phyloP scores from a whole-genome alignment of 1,140 invertebrate species.

The Streblospio benedicti region DNA sequence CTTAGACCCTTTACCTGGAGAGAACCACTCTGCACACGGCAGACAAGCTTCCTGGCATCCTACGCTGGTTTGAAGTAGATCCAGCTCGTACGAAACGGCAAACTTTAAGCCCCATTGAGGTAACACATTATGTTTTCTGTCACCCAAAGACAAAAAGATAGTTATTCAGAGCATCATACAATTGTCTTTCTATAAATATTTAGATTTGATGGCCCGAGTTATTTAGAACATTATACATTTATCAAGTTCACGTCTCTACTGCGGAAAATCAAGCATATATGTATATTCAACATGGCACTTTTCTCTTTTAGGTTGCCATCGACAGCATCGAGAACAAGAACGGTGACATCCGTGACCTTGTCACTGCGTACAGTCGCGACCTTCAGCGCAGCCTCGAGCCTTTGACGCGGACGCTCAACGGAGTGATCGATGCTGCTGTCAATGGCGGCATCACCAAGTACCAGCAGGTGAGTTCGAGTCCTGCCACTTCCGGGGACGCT shows the following conservation, averaged over 20 bases:
- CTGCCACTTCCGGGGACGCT: neutral
- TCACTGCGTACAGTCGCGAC: conserved; percentile 16
- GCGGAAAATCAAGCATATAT: too few species aligned
- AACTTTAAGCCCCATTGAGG: too few species aligned
- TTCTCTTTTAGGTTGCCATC: conserved; percentile 35
- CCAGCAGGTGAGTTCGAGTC: conserved; percentile 28
- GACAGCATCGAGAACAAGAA: conserved; percentile 30
- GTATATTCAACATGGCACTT: too few species aligned
- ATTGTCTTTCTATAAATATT: neutral
- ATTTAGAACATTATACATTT: too few species aligned
- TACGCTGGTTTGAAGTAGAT: conserved; percentile 39
- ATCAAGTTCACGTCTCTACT: too few species aligned
- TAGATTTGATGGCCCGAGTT: too few species aligned
- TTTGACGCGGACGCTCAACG: conserved; percentile 73
- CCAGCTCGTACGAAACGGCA: too few species aligned
- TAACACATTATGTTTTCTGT: too few species aligned
- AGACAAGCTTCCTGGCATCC: conserved; percentile 38
- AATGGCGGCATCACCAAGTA: conserved; percentile 39
- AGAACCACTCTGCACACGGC: conserved; percentile 30
- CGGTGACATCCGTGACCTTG: conserved; percentile 25
- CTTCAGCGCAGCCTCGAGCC: conserved; percentile 59
- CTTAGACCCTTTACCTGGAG: conserved; percentile 38
- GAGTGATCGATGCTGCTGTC: conserved; percentile 37
- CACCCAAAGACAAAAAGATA: too few species aligned
- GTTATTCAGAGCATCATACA: neutral